Evolutionary conservation across 2,797 vertebrate genomes (phyloP), one percentile per base, ranked within the genome.

Genomic region (Cottoperca gobio): DNA sequence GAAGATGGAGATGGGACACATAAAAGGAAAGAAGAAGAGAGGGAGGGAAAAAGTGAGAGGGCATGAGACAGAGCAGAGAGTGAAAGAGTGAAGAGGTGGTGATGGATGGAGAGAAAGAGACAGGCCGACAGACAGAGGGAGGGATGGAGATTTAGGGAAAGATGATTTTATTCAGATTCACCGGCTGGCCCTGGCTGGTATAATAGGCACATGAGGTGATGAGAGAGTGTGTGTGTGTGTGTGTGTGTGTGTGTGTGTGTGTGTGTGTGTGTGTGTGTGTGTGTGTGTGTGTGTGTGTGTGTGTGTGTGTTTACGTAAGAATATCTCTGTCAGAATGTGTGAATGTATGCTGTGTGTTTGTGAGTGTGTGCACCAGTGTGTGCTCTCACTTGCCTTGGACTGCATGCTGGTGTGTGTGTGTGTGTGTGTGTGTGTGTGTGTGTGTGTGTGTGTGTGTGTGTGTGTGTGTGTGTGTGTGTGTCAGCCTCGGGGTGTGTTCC

Each of bases 401-500:
- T 66, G 50, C 35, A 35, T 52, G 53, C 17, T 3, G 26, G 60
- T 39, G 42, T 48, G 26, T 46, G 46, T 60, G 63, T 54, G 37
- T 35, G 49, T 64, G 33, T 65, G 71, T 21, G 31, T n/a, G 6
- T 8, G 12, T 45, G 61, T 59, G 40, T 57, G 62, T 50, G 49
- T 26, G 50, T 31, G 24, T 54, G 28, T 35, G 52, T 28, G 37
- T 59, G 24, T 10, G 0, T 45, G 61, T 28, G 46, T 39, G 69
- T 37, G 72, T 45, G 26, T 46, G 64, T 77, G 79, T 58, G 73
- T 63, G 68, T 63, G 62, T 50, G 48, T 40, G 50, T 8, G 46
- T 1, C 19, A 46, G 77, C 80, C 76, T 73, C 28, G 9, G 82
- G 75, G 68, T 86, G 77, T 87, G 78, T 79, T 91, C 77, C 78